Percentiles rank a stretch among this genome's conserved stretches.
phyloP scores from a whole-genome alignment of 2,113 vertebrate species.

The Daubentonia madagascariensis region DNA sequence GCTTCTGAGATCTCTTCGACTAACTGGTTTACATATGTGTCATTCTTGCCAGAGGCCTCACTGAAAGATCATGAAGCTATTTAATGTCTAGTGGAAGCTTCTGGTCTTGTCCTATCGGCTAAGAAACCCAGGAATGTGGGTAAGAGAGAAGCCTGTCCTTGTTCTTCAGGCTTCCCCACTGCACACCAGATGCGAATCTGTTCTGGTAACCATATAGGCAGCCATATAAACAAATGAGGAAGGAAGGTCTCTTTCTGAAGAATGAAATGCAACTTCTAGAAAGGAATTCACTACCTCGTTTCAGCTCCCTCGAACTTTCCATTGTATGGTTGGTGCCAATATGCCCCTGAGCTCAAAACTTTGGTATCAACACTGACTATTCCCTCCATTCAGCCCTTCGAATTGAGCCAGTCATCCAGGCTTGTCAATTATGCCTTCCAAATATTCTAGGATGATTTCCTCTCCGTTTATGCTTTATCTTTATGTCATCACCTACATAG shows the following conservation, averaged over 20 bases:
- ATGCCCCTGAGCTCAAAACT: not conserved
- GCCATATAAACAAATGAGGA: not conserved
- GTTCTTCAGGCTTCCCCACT: not conserved
- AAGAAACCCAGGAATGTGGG: not conserved
- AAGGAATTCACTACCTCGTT: not conserved
- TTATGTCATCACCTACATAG: not conserved
- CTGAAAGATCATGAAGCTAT: not conserved
- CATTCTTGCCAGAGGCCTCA: not conserved
- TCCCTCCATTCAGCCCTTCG: not conserved
- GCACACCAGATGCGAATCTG: not conserved
- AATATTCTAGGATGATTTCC: not conserved
- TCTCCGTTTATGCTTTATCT: not conserved
- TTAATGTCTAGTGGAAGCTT: not conserved
- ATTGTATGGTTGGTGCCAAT: not conserved
- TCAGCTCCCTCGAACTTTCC: not conserved
- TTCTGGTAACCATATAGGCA: not conserved
- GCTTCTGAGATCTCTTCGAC: not conserved
- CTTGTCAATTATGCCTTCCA: not conserved
- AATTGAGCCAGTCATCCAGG: not conserved
- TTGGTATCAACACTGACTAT: not conserved
- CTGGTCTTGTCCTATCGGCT: not conserved
- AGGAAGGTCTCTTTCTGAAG: not conserved
- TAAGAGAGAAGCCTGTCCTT: not conserved
- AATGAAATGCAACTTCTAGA: not conserved
- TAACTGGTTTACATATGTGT: not conserved